Evolutionary conservation across 23 tunicate genomes (phyloP), one percentile per base, ranked within the genome.

Genomic region (Trididemnum nubilum): DNA sequence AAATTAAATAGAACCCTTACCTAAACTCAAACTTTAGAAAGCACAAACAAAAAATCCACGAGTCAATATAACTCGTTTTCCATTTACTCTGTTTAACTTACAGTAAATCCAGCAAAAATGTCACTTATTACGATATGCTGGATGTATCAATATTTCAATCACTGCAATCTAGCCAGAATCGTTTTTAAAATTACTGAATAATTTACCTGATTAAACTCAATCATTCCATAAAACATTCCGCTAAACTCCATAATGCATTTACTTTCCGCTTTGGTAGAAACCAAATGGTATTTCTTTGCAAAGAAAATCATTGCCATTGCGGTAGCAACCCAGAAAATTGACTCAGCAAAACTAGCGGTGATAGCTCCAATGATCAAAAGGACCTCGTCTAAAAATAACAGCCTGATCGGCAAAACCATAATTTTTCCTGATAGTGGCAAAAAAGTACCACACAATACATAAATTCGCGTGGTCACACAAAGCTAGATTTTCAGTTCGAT

Each of bases 191-290:
- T 7, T 44, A 9, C 15, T 44, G 9, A 44, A 7, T 44, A 9
- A 15, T 7, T 44, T 15, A 44, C 54, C 54, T 44, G 54, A 15
- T 44, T 44, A 44, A 44, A 67, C 21, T 67, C 26, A 67, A 31
- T 5, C 38, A 67, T 67, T 3, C 36, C 24, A 21, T 50, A 39
- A 59, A 65, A 50, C 4, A 80, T 80, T 9, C 84, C 84, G 39
- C 84, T 64, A 30, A 80, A 80, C 33, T 65, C 84, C 58, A 65
- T 65, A 7, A 80, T 44, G 36, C 84, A 80, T 1, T 24, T 15
- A 4, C 37, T 24, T 18, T 64, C 36, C 1, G 74, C 27, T 37
- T 64, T 65, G n/a, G 25, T 29, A 0, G 84, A 64, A 66, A 24
- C 31, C 15, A 15, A 21, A 28, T 65, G 61, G 35, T 80, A 80